phyloP scores from a whole-genome alignment of 2,113 vertebrate genomes.

The Onychorhynchus coronatus region DNA sequence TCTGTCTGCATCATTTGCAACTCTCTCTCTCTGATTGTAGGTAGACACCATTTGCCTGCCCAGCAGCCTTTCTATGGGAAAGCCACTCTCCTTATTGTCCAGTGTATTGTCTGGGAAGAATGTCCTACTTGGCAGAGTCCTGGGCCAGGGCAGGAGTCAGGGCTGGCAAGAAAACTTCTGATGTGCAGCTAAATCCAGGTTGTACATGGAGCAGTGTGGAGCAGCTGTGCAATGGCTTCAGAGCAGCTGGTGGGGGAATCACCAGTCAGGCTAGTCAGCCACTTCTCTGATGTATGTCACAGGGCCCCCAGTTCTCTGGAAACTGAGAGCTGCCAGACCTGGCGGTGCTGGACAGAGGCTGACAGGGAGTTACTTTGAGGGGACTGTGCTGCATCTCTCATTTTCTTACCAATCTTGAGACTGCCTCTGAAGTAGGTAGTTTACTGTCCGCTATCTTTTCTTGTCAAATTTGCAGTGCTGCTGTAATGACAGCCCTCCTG shows the following conservation, averaged over 20 bases:
- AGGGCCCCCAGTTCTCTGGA: not conserved
- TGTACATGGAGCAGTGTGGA: rapidly evolving
- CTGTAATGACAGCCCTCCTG: not conserved
- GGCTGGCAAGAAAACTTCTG: not conserved
- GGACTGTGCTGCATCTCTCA: not conserved
- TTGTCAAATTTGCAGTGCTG: not conserved
- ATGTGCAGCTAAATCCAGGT: not conserved
- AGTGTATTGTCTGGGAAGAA: not conserved
- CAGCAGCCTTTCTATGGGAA: not conserved
- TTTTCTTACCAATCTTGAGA: not conserved
- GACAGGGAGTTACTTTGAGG: not conserved
- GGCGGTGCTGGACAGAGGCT: not conserved
- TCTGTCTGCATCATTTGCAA: not conserved
- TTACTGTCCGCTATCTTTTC: not conserved
- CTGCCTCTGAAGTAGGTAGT: not conserved
- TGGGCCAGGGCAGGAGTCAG: not conserved
- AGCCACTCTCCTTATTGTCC: not conserved
- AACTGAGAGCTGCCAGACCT: not conserved
- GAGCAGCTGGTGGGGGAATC: not conserved
- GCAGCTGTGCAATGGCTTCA: not conserved
- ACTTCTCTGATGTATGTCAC: not conserved
- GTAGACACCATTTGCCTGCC: not conserved
- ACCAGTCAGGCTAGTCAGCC: not conserved
- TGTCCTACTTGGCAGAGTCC: not conserved
- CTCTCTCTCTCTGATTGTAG: not conserved